phyloP scores from a whole-genome alignment of 2,113 vertebrate species.

The Mungos mungo region DNA sequence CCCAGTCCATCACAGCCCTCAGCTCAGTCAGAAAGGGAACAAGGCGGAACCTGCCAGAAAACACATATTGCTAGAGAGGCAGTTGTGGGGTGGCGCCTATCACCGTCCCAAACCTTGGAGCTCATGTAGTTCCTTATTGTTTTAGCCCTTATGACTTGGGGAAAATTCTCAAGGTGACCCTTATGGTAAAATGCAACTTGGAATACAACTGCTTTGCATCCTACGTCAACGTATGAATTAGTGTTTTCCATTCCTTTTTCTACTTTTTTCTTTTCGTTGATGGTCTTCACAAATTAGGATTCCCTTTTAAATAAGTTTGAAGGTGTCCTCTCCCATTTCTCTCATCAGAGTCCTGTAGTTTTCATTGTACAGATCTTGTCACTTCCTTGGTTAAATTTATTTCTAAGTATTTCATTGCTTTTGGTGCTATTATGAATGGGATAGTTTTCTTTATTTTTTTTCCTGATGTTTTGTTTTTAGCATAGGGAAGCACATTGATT shows the following conservation, averaged over 20 bases:
- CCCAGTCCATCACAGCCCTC: conserved; percentile 99
- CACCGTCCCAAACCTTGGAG: fast-evolving
- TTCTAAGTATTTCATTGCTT: neutral
- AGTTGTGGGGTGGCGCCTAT: neutral
- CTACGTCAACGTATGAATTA: neutral
- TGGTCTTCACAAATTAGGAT: neutral
- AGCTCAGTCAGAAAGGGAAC: conserved; percentile 98
- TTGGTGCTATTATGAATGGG: neutral
- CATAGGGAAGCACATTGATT: neutral
- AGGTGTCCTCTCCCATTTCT: neutral
- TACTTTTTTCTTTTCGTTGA: neutral
- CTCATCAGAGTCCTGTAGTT: neutral
- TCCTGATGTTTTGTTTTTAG: neutral
- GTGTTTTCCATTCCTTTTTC: neutral
- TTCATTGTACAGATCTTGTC: neutral
- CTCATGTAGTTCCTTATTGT: neutral
- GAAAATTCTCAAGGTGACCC: neutral
- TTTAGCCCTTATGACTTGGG: neutral
- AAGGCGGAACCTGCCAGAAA: conserved; percentile 91
- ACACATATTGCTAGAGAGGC: conserved; percentile 43
- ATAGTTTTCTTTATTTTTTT: neutral
- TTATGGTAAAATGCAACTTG: neutral
- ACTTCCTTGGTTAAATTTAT: neutral
- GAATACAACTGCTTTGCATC: neutral
- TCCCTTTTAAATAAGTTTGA: neutral